Conservation (phyloP, 1,140 invertebrate genomes). For the Rhopalosiphum maidis region DNA sequence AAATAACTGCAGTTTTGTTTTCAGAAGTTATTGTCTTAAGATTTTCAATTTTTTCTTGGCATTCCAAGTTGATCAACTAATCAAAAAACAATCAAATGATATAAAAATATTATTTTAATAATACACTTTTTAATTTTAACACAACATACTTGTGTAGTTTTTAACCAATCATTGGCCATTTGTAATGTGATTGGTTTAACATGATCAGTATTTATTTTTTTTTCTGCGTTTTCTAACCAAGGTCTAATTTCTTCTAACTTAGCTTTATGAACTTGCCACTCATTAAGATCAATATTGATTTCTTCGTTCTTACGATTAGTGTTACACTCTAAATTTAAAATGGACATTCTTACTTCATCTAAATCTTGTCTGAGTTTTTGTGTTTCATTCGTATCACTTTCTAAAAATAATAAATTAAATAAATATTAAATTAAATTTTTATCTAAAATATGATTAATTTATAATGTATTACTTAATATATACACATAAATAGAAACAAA, state of each 20-base stretch:
- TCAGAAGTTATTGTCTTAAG: constrained; percentile 75
- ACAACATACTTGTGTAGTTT: constrained; percentile 63
- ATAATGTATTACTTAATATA: background rate
- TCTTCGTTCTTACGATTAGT: constrained; percentile 66
- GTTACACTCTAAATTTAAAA: constrained; percentile 46
- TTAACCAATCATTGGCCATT: constrained; percentile 81
- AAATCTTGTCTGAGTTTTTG: constrained; percentile 50
- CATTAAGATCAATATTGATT: constrained; percentile 74
- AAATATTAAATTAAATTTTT: background rate
- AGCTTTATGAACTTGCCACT: constrained; percentile 75
- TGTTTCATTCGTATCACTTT: constrained; percentile 45
- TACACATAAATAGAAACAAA: background rate
- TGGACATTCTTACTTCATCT: constrained; percentile 47
- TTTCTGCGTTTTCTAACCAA: constrained; percentile 86
- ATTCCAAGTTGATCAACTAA: constrained; percentile 65
- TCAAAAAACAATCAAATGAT: constrained; percentile 25
- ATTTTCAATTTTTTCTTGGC: constrained; percentile 63
- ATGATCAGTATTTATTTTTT: constrained; percentile 73
- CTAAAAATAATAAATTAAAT: constrained; percentile 40
- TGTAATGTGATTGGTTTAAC: constrained; percentile 75
- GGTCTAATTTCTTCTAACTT: constrained; percentile 81
- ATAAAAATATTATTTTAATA: background rate
- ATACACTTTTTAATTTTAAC: background rate
- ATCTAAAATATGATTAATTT: background rate
- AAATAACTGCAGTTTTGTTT: constrained; percentile 71